These are phyloP conservation scores for Mythimna lalbum DNA, from an alignment of 2,888 invertebrate genomes.

Conservation along the genomic window DNA sequence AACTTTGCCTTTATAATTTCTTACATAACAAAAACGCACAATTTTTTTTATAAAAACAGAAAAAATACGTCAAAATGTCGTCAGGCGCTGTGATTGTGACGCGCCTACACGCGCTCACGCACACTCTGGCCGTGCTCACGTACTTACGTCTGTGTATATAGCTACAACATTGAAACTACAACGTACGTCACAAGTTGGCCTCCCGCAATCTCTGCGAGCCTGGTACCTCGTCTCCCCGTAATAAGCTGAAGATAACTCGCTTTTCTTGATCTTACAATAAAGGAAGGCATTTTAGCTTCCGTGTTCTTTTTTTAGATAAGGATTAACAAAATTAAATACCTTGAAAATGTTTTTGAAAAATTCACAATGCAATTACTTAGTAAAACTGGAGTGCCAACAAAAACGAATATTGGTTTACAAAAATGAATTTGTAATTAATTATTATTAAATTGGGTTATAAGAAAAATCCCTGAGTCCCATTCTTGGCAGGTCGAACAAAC, in stretches of 20 bases:
- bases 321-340: constrained; percentile 46
- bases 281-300: constrained; percentile 82
- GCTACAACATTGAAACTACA: constrained; percentile 76
- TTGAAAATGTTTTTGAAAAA: neutral
- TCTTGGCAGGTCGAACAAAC: constrained; percentile 57
- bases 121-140: constrained; percentile 74
- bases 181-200: constrained; percentile 83
- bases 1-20: neutral
- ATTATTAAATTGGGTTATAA: constrained; percentile 31
- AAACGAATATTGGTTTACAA: neutral
- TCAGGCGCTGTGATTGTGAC: constrained; percentile 79
- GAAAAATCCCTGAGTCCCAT: constrained; percentile 60
- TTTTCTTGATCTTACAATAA: constrained; percentile 86
- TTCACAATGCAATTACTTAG: neutral
- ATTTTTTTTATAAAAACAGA: constrained; percentile 50
- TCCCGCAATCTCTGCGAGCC: constrained; percentile 84
- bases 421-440: constrained; percentile 6
- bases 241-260: constrained; percentile 90
- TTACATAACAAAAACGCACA: constrained; percentile 6
- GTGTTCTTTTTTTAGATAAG: constrained; percentile 71
- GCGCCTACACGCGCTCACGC: constrained; percentile 82
- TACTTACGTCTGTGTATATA: constrained; percentile 68
- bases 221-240: constrained; percentile 88
- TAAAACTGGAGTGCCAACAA: constrained; percentile 4
- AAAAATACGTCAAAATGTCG: constrained; percentile 74